These are phyloP conservation scores for Brachyalestes nurse DNA, from an alignment of 2,797 vertebrate species.

Conservation along the genomic window DNA sequence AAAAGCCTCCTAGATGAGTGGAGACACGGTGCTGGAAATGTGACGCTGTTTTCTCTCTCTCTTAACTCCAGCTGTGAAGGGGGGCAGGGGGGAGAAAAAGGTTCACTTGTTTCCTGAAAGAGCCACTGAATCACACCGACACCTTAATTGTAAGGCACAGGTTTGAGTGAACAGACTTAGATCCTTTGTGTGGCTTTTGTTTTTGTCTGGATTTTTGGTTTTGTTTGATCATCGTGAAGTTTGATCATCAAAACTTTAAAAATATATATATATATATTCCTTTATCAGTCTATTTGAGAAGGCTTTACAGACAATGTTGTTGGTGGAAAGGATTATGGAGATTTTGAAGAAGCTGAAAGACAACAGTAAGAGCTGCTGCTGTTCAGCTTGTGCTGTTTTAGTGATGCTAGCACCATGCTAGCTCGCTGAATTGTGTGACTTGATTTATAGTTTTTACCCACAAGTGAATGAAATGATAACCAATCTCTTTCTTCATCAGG, in stretches of 20 bases:
- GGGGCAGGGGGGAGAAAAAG: conserved; percentile 43
- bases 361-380: neutral
- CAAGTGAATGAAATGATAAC: neutral
- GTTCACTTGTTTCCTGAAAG: conserved; percentile 61
- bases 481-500: conserved; percentile 8
- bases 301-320: neutral
- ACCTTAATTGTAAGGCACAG: conserved; percentile 52
- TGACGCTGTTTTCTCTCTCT: conserved; percentile 63
- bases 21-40: conserved; percentile 61
- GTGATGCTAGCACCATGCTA: neutral
- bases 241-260: neutral
- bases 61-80: conserved; percentile 44
- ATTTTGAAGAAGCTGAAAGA: neutral
- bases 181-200: conserved; percentile 27
- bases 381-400: neutral
- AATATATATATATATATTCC: neutral
- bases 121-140: conserved; percentile 66
- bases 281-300: neutral
- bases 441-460: neutral
- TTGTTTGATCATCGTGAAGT: neutral
- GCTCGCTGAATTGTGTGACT: conserved; percentile 11
- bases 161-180: conserved; percentile 46
- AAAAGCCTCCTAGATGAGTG: conserved; percentile 76
- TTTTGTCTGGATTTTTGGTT: conserved; percentile 49
- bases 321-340: neutral